Evolutionary conservation across 2,888 invertebrate genomes (phyloP), one percentile per base, ranked within the genome.

Genomic region (Drosophila histrio): DNA sequence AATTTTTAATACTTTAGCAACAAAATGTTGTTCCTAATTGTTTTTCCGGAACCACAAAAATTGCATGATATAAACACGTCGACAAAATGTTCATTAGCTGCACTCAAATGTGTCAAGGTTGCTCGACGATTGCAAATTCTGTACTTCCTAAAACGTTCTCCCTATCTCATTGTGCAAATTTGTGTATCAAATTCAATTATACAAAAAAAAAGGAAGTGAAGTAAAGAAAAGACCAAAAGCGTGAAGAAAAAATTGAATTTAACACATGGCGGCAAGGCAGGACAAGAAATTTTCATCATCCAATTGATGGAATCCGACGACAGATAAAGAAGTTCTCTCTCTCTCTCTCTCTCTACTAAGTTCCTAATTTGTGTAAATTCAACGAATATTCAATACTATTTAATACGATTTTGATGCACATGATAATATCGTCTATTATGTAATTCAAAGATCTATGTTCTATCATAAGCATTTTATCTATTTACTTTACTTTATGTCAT

Each of bases 21-120:
- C 44, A 46, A 83, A 76, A 66, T 72, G 77, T 60, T 67, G n/a
- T 66, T 57, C 62, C 44, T 64, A 68, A 83, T 83, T 87, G 70
- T 59, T 47, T 61, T 56, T 15, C 65, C 60, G 70, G 77, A 77
- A 67, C 22, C 44, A 30, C 17, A 46, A 36, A 44, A 61, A 19
- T 32, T 34, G 22, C 26, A 11, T 19, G 30, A 32, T 21, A 67
- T 15, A 49, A 24, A 34, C 26, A 30, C 8, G 28, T 17, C 39
- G 7, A 50, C 47, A 24, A 66, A 75, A 64, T 61, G 41, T 39
- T 56, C 62, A 60, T 60, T 78, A 60, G 61, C 26, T 52, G 59
- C 58, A 36, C 28, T 44, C 39, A 44, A 13, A 30, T 43, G 30
- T 36, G 44, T 32, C 41, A 54, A 22, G 30, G 21, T n/a, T 26